Conservation (phyloP, 2,888 invertebrate genomes). For the Ophion ventricosus region DNA sequence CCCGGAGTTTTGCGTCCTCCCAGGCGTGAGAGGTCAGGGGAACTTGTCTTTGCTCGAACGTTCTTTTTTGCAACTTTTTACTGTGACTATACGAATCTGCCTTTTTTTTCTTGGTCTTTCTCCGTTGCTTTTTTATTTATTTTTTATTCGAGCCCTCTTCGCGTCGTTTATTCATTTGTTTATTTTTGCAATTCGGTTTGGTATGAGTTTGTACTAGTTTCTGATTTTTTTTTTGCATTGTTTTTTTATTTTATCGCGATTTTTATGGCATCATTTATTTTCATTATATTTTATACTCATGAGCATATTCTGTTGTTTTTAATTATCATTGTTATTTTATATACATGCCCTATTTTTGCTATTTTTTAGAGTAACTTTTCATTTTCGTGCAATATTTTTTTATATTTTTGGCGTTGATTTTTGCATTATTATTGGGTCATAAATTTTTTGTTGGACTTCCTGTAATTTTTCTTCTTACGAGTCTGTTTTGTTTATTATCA, state of each 20-base stretch:
- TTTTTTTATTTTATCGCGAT: background rate
- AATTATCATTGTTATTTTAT: background rate
- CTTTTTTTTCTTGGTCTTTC: background rate
- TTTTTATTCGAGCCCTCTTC: background rate
- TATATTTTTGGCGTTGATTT: too few species aligned
- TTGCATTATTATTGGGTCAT: too few species aligned
- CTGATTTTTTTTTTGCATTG: too few species aligned
- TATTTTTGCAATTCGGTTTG: background rate
- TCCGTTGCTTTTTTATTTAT: background rate
- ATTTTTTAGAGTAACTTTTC: background rate
- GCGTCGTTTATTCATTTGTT: too few species aligned
- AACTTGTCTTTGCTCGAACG: slow-evolving; percentile 43
- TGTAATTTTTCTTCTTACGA: too few species aligned
- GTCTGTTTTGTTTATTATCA: too few species aligned
- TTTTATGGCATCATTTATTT: background rate
- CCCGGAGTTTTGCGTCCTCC: slow-evolving; percentile 18
- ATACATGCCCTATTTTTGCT: too few species aligned
- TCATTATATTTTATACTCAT: background rate
- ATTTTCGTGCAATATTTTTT: too few species aligned
- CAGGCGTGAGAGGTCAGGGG: slow-evolving; percentile 29
- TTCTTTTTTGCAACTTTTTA: background rate
- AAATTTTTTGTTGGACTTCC: too few species aligned
- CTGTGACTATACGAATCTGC: background rate
- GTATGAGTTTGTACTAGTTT: too few species aligned
- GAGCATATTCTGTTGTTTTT: background rate